Percentiles rank a stretch among this genome's conserved stretches.
phyloP scores from a whole-genome alignment of 2,113 vertebrate genomes.

The Pseudorasbora parva region DNA sequence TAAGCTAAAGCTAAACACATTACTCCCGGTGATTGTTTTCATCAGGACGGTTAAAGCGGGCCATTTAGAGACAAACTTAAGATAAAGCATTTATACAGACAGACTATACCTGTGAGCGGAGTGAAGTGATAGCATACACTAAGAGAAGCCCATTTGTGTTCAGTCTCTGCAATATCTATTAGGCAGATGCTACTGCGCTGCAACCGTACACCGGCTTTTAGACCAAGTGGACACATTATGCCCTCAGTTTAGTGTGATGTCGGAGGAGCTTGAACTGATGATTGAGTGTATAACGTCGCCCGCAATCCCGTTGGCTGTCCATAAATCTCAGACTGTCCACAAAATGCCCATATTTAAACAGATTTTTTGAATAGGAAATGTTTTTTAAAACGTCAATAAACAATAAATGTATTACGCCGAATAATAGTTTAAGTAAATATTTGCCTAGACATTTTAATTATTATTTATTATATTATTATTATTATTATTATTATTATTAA shows the following conservation, averaged over 20 bases:
- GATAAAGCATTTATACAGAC: slow-evolving; percentile 22
- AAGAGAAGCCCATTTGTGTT: slow-evolving; percentile 37
- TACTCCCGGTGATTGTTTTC: slow-evolving; percentile 37
- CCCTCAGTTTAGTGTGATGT: slow-evolving; percentile 51
- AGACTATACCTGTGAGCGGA: slow-evolving; percentile 29
- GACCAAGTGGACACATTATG: slow-evolving; percentile 48
- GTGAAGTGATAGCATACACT: background rate
- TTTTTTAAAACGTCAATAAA: too few relatives aligned
- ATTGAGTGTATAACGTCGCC: background rate
- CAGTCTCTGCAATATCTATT: slow-evolving; percentile 56
- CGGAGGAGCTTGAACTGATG: slow-evolving; percentile 21
- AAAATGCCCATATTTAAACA: background rate
- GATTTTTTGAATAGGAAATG: background rate
- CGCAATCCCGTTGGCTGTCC: slow-evolving; percentile 3
- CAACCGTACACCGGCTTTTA: slow-evolving; percentile 73
- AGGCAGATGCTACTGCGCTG: slow-evolving; percentile 67
- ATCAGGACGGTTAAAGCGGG: background rate
- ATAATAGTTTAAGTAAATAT: background rate
- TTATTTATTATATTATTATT: too few relatives aligned
- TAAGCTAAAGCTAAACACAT: slow-evolving; percentile 30
- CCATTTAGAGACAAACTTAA: slow-evolving; percentile 12
- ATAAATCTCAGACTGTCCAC: slow-evolving; percentile 16
- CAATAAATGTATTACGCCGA: background rate
- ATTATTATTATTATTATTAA: too few relatives aligned
- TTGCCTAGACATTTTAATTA: background rate